A percentile compares a stretch with the other conserved stretches of the same genome.
Conservation (phyloP, 2,113 vertebrate species). For the Scolopax mira region DNA sequence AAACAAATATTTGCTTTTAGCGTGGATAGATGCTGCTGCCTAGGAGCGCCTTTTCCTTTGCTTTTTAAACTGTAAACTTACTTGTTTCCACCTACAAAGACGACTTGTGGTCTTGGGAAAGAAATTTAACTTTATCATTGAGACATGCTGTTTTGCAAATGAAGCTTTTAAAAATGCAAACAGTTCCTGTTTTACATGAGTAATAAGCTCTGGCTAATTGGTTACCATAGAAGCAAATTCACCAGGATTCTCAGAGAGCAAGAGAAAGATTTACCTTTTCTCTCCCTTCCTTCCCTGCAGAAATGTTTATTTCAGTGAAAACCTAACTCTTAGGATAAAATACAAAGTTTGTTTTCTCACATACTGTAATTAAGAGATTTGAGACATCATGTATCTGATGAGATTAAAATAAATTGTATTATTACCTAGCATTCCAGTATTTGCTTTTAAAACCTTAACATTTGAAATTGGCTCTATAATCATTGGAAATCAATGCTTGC, state of each 20-base stretch:
- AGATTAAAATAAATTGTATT: neutral
- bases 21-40: conserved; percentile 43
- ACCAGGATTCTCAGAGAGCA: conserved; percentile 28
- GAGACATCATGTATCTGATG: neutral
- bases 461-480: neutral
- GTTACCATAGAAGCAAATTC: conserved; percentile 78
- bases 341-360: neutral
- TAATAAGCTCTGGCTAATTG: conserved; percentile 60
- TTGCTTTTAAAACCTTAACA: neutral
- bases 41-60: conserved; percentile 7
- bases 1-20: conserved; percentile 79
- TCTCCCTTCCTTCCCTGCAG: neutral
- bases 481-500: neutral
- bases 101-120: conserved; percentile 49
- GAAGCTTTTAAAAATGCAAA: conserved; percentile 53
- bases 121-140: conserved; percentile 40
- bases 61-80: conserved; percentile 51
- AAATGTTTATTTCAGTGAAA: neutral
- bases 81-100: conserved; percentile 59
- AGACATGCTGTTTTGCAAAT: conserved; percentile 43
- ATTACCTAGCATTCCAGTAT: neutral
- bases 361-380: neutral
- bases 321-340: neutral
- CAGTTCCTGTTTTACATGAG: conserved; percentile 49
- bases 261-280: conserved; percentile 22